Evolutionary conservation across 2,888 invertebrate genomes (phyloP), one percentile per base, ranked within the genome.

Genomic region (Machimus atricapillus): DNA sequence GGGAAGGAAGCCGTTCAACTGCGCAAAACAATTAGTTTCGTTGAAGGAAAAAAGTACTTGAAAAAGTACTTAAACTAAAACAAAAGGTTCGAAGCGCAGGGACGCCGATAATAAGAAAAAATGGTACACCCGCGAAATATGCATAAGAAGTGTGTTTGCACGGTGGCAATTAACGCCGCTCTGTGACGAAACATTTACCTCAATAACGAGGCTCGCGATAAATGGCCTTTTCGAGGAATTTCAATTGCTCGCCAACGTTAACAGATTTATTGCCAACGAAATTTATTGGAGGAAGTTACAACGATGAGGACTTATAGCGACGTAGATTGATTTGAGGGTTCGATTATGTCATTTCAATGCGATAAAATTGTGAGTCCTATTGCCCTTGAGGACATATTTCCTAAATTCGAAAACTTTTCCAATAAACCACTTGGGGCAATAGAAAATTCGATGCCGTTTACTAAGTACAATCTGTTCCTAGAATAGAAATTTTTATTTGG

Each of bases 21-120:
- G 78, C 78, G 78, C 78, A 78, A 78, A 78, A 78, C 43, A 78
- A 78, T 78, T 78, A 46, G 27, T 43, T 23, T n/a, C 37, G n/a
- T 46, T 23, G 66, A 7, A 27, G 23, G 66, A 66, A 66, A 66
- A 27, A 12, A 23, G 7, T 31, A 34, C 19, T 34, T 77, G 43
- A 40, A 77, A 77, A 78, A 78, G 37, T n/a, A 7, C 78, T 37
- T 3, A 43, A 46, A 40, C 19, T 6, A 46, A 43, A 78, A 76
- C 34, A 76, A 76, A 77, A 78, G 19, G 40, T 23, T 23, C 5
- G 6, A 12, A 78, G 43, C 19, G 19, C 12, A 19, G 52, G 52
- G 14, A 66, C 19, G 8, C 12, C 19, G 27, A 66, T 19, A 66
- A 66, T 66, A 19, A 19, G 19, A 56, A n/a, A 19, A 56, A 56